A percentile compares a stretch with the other conserved stretches of the same genome.
These are phyloP conservation scores for Drosophila murphyi DNA, from an alignment of 1,140 invertebrate species.

Conservation along the genomic window DNA sequence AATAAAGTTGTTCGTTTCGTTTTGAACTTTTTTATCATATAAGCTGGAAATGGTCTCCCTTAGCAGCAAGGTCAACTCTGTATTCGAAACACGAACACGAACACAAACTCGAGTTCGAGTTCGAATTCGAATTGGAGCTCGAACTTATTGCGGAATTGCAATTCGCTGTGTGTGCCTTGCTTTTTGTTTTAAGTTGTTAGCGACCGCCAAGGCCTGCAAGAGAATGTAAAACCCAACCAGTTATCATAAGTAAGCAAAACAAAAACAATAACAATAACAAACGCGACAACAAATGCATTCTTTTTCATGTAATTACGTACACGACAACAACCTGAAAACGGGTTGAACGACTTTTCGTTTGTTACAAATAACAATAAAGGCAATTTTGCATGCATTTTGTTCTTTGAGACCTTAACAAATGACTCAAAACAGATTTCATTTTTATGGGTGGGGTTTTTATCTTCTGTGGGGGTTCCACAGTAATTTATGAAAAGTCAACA, in stretches of 20 bases:
- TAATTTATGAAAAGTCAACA: background rate
- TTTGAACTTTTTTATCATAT: slow-evolving; percentile 73
- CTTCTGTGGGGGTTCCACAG: background rate
- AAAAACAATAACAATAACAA: slow-evolving; percentile 39
- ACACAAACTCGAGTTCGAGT: slow-evolving; percentile 3
- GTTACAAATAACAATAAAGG: slow-evolving; percentile 31
- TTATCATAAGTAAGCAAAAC: slow-evolving; percentile 35
- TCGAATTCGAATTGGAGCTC: slow-evolving; percentile 2
- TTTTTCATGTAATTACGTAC: slow-evolving; percentile 63
- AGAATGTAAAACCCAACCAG: slow-evolving; percentile 66
- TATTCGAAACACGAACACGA: background rate
- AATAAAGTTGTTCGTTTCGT: slow-evolving; percentile 67
- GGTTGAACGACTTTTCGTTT: slow-evolving; percentile 64
- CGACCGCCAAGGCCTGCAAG: slow-evolving; percentile 58
- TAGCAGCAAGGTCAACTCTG: slow-evolving; percentile 46
- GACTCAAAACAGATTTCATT: background rate
- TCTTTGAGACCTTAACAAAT: slow-evolving; percentile 20
- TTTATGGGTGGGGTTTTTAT: slow-evolving; percentile 25
- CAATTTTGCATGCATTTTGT: slow-evolving; percentile 28
- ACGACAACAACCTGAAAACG: slow-evolving; percentile 60
- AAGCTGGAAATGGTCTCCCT: background rate
- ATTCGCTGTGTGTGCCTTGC: slow-evolving; percentile 44
- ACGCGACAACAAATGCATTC: slow-evolving; percentile 48
- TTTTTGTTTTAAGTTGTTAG: slow-evolving; percentile 24
- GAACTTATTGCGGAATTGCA: slow-evolving; percentile 62